Conservation (phyloP, 2,888 invertebrate genomes). For the Stomorhina lunata region DNA sequence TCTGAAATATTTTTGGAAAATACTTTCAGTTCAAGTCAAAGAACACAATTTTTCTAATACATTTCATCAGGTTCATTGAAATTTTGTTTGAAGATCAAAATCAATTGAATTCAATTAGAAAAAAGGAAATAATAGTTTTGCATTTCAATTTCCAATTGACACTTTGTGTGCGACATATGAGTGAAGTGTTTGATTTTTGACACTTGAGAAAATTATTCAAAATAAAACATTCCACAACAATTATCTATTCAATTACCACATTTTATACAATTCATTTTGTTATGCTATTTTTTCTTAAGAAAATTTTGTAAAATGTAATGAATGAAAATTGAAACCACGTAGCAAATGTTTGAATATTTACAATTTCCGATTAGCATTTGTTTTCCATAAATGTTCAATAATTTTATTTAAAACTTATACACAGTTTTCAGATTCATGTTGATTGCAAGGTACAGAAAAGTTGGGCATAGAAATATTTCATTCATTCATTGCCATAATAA, state of each 20-base stretch:
- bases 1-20: too few species aligned
- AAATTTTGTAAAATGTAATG: not conserved
- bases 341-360: slow-evolving; percentile 26
- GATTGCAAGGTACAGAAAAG: not conserved
- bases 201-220: not conserved
- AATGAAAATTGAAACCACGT: slow-evolving; percentile 29
- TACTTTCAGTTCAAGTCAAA: too few species aligned
- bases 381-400: not conserved
- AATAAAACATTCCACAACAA: not conserved
- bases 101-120: not conserved
- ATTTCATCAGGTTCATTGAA: not conserved
- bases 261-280: not conserved
- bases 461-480: slow-evolving; percentile 13
- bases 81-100: not conserved
- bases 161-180: too few species aligned
- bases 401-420: too few species aligned
- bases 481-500: slow-evolving; percentile 29
- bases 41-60: too few species aligned
- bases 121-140: not conserved
- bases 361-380: slow-evolving; percentile 52
- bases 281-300: slow-evolving; percentile 1
- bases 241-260: slow-evolving; percentile 11
- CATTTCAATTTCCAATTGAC: too few species aligned
- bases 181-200: slow-evolving; percentile 2
- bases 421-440: not conserved